Evolutionary conservation across 1,140 invertebrate genomes (phyloP), one percentile per base, ranked within the genome.

Genomic region (Platorchestia sp.): DNA sequence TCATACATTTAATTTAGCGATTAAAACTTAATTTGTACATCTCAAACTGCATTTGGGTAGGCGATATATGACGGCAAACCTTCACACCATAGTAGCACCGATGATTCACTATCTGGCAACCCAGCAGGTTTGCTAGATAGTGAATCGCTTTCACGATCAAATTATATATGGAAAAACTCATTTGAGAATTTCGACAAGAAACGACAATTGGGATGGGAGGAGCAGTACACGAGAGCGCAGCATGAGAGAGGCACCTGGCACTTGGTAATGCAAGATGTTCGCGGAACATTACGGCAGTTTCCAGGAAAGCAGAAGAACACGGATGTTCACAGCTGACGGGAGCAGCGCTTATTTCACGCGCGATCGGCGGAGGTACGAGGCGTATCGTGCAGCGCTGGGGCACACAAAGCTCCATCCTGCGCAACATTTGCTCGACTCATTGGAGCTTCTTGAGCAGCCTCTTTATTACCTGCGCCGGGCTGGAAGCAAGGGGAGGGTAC

Each of bases 261-360:
- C 47, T 51, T 51, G 47, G n/a, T 27, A 75, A 36, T 36, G 27
- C 59, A 36, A 75, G 59, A 36, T 75, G 59, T 75, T 75, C 91
- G 36, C 19, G 91, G 91, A 93, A 45, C 7, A 93, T 93, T 93
- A 44, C 44, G 43, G 36, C 40, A 45, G 91, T 93, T 93, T 93
- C 91, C 91, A 44, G 43, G 91, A 45, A 93, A 93, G 41, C 87
- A 45, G 6, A 44, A 93, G 91, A 45, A 7, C 7, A 47, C 40
- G 41, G 89, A 22, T 91, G 41, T 19, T 51, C 41, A 45, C 40
- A 45, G 91, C 45, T 45, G 41, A 42, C 41, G 5, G 27, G 36
- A 45, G 45, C 44, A 43, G 91, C 22, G 43, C 45, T 93, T 47
- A 93, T 93, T 93, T 93, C 91, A 93, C 91, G 91, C 44, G 91